Conservation (phyloP, 2,113 vertebrate species). For the Butorides virescens region DNA sequence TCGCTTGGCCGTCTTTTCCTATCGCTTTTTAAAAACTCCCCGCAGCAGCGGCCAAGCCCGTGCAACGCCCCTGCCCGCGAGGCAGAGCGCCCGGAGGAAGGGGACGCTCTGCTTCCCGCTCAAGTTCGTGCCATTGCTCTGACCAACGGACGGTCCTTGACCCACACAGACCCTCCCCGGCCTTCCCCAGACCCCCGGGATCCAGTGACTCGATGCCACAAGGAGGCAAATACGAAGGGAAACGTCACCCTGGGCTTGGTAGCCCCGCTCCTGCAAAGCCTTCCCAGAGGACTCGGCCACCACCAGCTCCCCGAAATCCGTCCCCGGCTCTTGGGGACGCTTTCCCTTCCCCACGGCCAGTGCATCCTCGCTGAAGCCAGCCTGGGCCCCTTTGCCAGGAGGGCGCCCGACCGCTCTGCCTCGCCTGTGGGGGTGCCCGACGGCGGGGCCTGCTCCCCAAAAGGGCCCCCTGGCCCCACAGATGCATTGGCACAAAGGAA, state of each 20-base stretch:
- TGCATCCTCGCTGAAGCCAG: background rate
- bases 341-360: background rate
- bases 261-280: background rate
- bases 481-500: fast-evolving
- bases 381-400: background rate
- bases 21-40: background rate
- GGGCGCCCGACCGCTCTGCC: background rate
- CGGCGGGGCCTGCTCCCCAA: background rate
- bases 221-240: background rate
- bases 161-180: background rate
- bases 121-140: background rate
- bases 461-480: background rate
- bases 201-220: background rate
- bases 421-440: background rate
- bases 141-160: background rate
- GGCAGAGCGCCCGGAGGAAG: background rate
- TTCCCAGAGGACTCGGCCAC: background rate
- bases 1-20: background rate
- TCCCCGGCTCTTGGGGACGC: background rate
- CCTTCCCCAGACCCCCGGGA: background rate
- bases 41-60: background rate
- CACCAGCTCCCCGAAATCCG: background rate
- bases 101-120: background rate
- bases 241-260: background rate
- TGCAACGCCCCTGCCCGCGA: fast-evolving